These are phyloP conservation scores for Cephus cinctus DNA, from an alignment of 1,140 invertebrate species.

Conservation along the genomic window DNA sequence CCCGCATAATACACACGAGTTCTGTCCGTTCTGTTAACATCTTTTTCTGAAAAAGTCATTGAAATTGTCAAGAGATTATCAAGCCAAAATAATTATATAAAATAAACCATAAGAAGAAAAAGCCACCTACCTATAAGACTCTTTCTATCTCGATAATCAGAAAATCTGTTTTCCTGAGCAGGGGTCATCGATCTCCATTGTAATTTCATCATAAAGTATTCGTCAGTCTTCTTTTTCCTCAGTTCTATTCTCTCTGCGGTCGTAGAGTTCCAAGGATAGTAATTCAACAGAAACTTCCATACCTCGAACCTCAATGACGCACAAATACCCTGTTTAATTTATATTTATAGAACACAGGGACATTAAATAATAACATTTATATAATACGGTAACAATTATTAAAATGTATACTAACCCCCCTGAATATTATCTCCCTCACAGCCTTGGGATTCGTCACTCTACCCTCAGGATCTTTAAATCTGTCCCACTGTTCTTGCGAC, in stretches of 20 bases:
- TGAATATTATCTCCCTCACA: constrained; percentile 82
- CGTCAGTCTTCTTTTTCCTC: constrained; percentile 72
- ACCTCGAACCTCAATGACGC: constrained; percentile 77
- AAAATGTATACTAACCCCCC: constrained; percentile 69
- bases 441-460: constrained; percentile 67
- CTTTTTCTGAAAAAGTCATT: constrained; percentile 75
- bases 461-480: constrained; percentile 75
- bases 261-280: constrained; percentile 83
- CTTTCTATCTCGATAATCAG: constrained; percentile 86
- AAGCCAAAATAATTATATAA: constrained; percentile 7
- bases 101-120: background rate
- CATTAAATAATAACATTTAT: constrained; percentile 15
- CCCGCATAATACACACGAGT: constrained; percentile 88
- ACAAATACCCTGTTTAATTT: constrained; percentile 68
- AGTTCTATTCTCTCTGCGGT: constrained; percentile 68
- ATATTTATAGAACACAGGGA: too few relatives aligned
- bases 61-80: background rate
- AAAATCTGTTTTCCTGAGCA: constrained; percentile 86
- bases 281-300: constrained; percentile 94
- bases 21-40: constrained; percentile 95
- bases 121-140: constrained; percentile 76
- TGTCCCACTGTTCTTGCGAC: constrained; percentile 76
- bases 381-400: background rate
- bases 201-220: constrained; percentile 94
- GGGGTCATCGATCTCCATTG: constrained; percentile 92